Conservation (phyloP, 2,888 invertebrate genomes). For the Cenopis cana region DNA sequence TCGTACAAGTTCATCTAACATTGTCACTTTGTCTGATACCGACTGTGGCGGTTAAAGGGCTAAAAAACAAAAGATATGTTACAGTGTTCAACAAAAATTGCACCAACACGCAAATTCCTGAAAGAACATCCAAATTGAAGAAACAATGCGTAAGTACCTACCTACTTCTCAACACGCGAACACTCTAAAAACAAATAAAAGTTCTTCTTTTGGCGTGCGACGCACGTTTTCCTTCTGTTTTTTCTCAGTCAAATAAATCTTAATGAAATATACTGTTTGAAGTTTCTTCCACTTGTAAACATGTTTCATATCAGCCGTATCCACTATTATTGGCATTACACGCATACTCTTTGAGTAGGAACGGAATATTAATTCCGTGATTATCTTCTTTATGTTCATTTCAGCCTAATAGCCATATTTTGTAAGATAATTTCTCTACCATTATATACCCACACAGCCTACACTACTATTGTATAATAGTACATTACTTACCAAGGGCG, state of each 20-base stretch:
- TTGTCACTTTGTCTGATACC: too few relatives aligned
- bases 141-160: constrained; percentile 38
- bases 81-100: too few relatives aligned
- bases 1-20: too few relatives aligned
- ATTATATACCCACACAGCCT: too few relatives aligned
- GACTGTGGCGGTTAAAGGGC: too few relatives aligned
- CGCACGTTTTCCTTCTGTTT: constrained; percentile 36
- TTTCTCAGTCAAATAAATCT: constrained; percentile 44
- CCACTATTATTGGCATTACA: not conserved
- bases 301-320: constrained; percentile 34
- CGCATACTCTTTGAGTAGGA: not conserved
- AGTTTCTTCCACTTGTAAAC: constrained; percentile 43
- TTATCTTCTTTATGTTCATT: too few relatives aligned
- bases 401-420: too few relatives aligned
- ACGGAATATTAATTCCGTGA: not conserved
- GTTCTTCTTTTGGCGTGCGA: constrained; percentile 34
- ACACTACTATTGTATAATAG: too few relatives aligned
- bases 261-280: constrained; percentile 46
- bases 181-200: constrained; percentile 43
- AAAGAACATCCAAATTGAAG: constrained; percentile 33
- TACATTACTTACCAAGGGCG: too few relatives aligned
- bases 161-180: constrained; percentile 35
- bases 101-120: not conserved
- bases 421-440: too few relatives aligned
- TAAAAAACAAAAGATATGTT: not conserved